A percentile compares a stretch with the other conserved stretches of the same genome.
Conservation (phyloP, 2,888 invertebrate genomes). For the Polydrusus cervinus region DNA sequence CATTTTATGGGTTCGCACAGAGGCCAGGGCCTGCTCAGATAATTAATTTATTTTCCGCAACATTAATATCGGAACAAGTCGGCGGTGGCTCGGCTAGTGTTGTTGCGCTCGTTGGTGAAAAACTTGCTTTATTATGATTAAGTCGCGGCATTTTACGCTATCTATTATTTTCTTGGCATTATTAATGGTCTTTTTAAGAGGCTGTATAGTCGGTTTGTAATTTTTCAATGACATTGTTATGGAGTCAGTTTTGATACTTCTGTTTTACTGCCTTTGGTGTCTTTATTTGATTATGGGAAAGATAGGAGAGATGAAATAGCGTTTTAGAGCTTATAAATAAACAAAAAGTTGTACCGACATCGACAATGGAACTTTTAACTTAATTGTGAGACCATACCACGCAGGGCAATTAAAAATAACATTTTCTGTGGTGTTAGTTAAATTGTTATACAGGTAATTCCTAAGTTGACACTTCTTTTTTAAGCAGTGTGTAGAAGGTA, state of each 20-base stretch:
- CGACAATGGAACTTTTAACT: too few relatives aligned
- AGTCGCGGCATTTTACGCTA: conserved; percentile 26
- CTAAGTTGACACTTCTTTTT: too few relatives aligned
- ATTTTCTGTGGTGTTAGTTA: too few relatives aligned
- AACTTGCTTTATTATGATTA: conserved; percentile 43
- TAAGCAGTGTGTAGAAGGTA: too few relatives aligned
- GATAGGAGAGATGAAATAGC: background rate
- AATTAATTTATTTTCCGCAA: conserved; percentile 62
- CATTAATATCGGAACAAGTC: conserved; percentile 58
- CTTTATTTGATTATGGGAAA: background rate
- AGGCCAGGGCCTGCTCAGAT: conserved; percentile 47
- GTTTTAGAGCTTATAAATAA: background rate
- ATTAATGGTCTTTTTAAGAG: conserved; percentile 15
- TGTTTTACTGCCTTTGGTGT: background rate
- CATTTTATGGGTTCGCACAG: conserved; percentile 50
- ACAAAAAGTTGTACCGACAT: too few relatives aligned
- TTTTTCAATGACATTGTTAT: conserved; percentile 3
- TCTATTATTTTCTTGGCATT: conserved; percentile 9
- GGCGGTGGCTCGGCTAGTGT: conserved; percentile 46
- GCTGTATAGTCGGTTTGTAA: background rate
- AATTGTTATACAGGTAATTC: too few relatives aligned
- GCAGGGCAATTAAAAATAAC: too few relatives aligned
- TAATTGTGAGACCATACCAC: too few relatives aligned
- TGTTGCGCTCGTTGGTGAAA: conserved; percentile 39
- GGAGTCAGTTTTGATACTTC: background rate